These are phyloP conservation scores for Volucella inanis DNA, from an alignment of 2,888 invertebrate genomes.

Conservation along the genomic window DNA sequence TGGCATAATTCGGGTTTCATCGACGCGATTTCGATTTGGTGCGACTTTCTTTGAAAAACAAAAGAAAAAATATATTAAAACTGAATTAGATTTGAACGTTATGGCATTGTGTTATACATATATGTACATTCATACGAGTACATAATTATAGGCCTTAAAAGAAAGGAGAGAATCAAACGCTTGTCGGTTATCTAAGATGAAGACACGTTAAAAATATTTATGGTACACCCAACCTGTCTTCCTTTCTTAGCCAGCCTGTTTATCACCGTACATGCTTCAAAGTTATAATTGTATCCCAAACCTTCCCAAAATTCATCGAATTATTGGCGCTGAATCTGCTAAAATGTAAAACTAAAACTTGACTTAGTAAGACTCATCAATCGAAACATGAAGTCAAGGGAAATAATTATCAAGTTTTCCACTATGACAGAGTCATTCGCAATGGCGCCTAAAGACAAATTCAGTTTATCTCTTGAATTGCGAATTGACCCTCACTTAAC, in stretches of 20 bases:
- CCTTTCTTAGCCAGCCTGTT: no score
- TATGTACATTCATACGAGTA: no score
- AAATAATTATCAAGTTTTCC: conserved; percentile 25
- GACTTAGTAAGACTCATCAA: background rate
- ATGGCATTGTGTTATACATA: conserved; percentile 15
- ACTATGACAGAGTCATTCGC: conserved; percentile 65
- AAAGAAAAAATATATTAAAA: background rate
- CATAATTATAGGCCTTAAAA: no score
- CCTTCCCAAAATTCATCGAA: no score
- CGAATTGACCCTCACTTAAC: background rate
- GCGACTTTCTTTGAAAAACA: conserved; percentile 6
- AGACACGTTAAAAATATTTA: no score
- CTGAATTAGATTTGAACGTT: conserved; percentile 39
- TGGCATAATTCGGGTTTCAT: conserved; percentile 53
- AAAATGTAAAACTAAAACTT: conserved; percentile 10
- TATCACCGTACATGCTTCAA: no score
- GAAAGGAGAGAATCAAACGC: no score
- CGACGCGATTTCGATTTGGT: conserved; percentile 62
- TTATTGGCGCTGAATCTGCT: conserved; percentile 21
- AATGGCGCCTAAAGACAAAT: conserved; percentile 63
- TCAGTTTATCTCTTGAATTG: conserved; percentile 8
- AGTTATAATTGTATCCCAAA: no score
- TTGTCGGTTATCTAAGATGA: no score
- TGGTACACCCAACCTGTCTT: no score
- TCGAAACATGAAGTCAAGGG: conserved; percentile 43